These are phyloP conservation scores for Peromyscus attwateri DNA, from an alignment of 2,797 vertebrate species.

Conservation along the genomic window DNA sequence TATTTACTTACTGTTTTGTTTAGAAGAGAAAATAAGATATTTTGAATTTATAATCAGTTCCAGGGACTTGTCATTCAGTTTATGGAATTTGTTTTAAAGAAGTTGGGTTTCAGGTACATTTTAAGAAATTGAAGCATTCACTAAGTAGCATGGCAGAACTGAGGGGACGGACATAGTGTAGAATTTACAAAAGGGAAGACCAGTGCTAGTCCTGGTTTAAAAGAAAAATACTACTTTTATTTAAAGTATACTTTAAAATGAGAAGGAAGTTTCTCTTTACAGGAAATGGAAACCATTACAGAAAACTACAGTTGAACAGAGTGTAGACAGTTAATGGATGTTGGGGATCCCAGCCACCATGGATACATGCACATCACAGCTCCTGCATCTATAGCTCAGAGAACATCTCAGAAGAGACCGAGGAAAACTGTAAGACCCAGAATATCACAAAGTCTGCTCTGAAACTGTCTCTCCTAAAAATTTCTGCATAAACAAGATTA, in stretches of 20 bases:
- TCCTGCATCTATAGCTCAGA: background rate
- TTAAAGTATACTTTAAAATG: background rate
- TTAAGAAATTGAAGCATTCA: background rate
- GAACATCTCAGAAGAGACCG: background rate
- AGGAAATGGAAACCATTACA: background rate
- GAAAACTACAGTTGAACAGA: background rate
- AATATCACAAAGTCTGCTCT: background rate
- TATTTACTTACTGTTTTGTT: background rate
- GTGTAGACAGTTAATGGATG: background rate
- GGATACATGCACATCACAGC: background rate
- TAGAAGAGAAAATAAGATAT: background rate
- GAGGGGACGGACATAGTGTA: background rate
- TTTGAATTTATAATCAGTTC: background rate
- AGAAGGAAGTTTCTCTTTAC: background rate
- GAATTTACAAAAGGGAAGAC: background rate
- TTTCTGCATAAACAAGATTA: background rate
- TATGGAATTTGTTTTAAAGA: slow-evolving; percentile 17
- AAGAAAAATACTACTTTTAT: background rate
- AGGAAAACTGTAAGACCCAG: background rate
- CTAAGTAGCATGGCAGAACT: background rate
- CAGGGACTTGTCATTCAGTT: background rate
- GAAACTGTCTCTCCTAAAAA: background rate
- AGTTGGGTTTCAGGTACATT: background rate
- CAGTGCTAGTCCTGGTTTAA: background rate
- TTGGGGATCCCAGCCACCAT: background rate